phyloP scores from a whole-genome alignment of 1,140 invertebrate species.

The Ostrea denselamellosa region DNA sequence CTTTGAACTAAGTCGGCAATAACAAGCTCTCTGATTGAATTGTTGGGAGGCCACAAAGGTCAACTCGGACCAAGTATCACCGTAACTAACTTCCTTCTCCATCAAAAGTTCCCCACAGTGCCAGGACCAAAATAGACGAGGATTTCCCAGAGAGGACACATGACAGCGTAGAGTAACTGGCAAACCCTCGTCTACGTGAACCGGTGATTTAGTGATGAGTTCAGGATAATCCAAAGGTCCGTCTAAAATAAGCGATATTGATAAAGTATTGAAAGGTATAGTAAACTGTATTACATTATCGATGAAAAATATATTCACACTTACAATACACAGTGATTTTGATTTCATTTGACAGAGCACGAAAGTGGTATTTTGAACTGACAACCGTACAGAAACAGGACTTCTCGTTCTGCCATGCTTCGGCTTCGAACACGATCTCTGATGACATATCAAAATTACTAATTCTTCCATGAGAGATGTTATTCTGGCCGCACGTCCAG shows the following conservation, averaged over 20 bases:
- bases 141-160: neutral
- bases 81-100: neutral
- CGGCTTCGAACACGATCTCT: neutral
- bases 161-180: neutral
- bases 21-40: neutral
- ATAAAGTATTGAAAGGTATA: neutral
- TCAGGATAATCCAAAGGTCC: neutral
- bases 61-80: neutral
- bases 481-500: neutral
- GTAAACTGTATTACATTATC: neutral
- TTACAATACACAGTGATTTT: neutral
- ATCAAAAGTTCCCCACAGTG: neutral
- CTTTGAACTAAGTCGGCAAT: neutral
- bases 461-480: neutral
- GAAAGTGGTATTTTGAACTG: neutral
- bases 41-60: neutral
- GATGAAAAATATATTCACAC: neutral
- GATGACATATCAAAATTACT: neutral
- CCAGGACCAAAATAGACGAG: neutral
- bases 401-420: neutral
- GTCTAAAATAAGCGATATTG: neutral
- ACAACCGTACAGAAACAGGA: neutral
- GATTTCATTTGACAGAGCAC: neutral
- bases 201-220: neutral
- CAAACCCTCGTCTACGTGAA: neutral